These are phyloP conservation scores for Lasioglossum morio DNA, from an alignment of 2,888 invertebrate genomes.

Conservation along the genomic window DNA sequence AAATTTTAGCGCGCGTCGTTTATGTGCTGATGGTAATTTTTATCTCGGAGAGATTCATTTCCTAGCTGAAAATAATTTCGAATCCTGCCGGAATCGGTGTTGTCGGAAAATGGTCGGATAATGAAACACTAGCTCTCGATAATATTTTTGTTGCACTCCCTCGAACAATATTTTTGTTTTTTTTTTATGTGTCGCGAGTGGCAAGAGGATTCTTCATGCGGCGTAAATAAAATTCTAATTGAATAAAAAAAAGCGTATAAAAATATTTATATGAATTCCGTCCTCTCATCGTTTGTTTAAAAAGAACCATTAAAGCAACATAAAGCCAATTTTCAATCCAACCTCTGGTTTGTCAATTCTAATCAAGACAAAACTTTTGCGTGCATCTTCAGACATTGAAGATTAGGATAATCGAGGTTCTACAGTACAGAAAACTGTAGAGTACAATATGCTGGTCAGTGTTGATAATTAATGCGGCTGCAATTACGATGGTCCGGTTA, in stretches of 20 bases:
- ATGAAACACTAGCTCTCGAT: not conserved
- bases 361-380: too few relatives aligned
- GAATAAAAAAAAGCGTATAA: not conserved
- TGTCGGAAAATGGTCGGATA: not conserved
- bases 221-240: not conserved
- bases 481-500: not conserved
- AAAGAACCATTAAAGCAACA: too few relatives aligned
- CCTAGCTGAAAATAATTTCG: not conserved
- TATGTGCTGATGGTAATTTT: not conserved
- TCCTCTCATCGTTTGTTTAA: too few relatives aligned
- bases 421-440: not conserved
- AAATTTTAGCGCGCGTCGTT: not conserved
- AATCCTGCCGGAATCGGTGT: not conserved
- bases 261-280: too few relatives aligned
- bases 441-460: too few relatives aligned
- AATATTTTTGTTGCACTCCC: not conserved
- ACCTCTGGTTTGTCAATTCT: too few relatives aligned
- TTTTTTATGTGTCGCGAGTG: not conserved
- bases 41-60: not conserved
- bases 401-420: not conserved
- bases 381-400: not conserved
- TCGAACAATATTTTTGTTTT: not conserved
- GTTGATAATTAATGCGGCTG: too few relatives aligned
- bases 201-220: not conserved
- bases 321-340: too few relatives aligned